Evolutionary conservation across 2,797 vertebrate genomes (phyloP).

Genomic region (Arnoldichthys spilopterus): DNA sequence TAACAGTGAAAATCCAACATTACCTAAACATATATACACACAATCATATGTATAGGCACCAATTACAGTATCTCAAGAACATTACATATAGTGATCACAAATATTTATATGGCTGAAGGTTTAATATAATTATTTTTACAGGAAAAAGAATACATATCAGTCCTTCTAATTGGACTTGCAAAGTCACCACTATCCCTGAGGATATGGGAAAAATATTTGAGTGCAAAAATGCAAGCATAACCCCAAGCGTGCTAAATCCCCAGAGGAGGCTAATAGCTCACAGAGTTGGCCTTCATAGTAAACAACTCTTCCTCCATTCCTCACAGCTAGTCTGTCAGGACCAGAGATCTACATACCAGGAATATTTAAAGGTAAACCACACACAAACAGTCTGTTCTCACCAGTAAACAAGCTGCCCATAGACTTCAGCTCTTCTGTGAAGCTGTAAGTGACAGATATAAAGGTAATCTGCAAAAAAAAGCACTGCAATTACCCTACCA

Average conservation of each 20-base stretch:
- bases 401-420: conserved; percentile 34
- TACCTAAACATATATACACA: too few relatives aligned
- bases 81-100: neutral
- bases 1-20: too few relatives aligned
- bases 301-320: conserved; percentile 45
- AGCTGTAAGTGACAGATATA: conserved; percentile 12
- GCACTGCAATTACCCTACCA: conserved; percentile 32
- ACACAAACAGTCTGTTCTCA: conserved; percentile 47
- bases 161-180: conserved; percentile 38
- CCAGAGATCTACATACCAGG: conserved; percentile 46
- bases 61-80: neutral
- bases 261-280: conserved; percentile 23
- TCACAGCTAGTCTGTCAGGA: conserved; percentile 41
- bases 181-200: conserved; percentile 12
- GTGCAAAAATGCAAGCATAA: conserved; percentile 14
- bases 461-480: conserved; percentile 22
- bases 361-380: conserved; percentile 55
- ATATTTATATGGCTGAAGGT: neutral
- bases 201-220: neutral
- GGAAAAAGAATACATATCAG: neutral
- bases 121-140: neutral
- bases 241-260: conserved; percentile 14
- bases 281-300: conserved; percentile 53
- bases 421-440: conserved; percentile 24
- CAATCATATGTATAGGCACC: too few relatives aligned